Evolutionary conservation across 2,888 invertebrate genomes (phyloP), one percentile per base, ranked within the genome.

Genomic region (Coenonympha arcania): DNA sequence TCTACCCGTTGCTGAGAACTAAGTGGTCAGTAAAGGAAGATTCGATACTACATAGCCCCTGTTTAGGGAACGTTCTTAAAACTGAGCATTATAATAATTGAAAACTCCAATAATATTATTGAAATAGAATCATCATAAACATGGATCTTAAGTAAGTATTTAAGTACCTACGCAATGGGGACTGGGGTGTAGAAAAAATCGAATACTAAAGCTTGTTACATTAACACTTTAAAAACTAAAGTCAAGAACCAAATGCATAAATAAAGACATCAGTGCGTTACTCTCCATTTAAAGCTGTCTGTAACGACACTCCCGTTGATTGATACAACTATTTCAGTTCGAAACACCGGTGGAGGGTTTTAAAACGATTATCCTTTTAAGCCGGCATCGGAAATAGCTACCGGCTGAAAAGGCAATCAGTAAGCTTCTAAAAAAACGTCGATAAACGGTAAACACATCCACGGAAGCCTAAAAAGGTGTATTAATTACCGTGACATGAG

Each of bases 381-480:
- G 52, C 50, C 46, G n/a, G 28, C 47, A 30, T 50, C 54, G 44
- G 16, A 57, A 59, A 59, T 59, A 59, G 56, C 59, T 52, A 48
- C 49, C 40, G 52, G 51, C 43, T 54, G 48, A 50, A 52, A 55
- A 55, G 47, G 42, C 56, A 54, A 56, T 60, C 53, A 56, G 47
- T 56, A 54, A 54, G 54, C 50, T 50, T 43, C 55, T 52, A 52
- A 57, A 57, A 54, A 55, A 57, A 48, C 62, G 59, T 61, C 73
- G 72, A 76, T 75, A 68, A 69, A 71, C 73, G 72, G 76, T 75
- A 68, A 69, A 71, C 71, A 79, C 78, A 65, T 81, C 61, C 59
- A 65, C 52, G 52, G 49, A 53, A 51, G 54, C 49, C 40, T 28
- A 42, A 42, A 30, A 24, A 48, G 5, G 13, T 26, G 18, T 26